Evolutionary conservation across 2,113 vertebrate species (phyloP).

Genomic region (Azemiops feae): DNA sequence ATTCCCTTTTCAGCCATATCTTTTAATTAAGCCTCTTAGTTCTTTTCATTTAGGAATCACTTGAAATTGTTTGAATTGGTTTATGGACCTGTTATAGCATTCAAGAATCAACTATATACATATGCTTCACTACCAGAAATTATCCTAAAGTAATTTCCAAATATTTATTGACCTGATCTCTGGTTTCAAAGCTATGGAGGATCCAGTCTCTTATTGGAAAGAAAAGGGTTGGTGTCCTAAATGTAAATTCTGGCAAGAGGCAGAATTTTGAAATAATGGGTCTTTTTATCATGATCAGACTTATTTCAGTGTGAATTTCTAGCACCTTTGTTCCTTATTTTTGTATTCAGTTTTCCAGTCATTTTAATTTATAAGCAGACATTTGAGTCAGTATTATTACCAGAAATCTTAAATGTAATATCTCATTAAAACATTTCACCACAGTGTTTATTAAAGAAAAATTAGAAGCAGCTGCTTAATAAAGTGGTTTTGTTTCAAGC

Average conservation of each 20-base stretch:
- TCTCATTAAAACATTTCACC: slow-evolving; percentile 14
- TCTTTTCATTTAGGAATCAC: background rate
- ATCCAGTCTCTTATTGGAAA: background rate
- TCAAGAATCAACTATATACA: background rate
- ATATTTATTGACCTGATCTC: background rate
- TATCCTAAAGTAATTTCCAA: background rate
- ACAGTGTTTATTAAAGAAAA: slow-evolving; percentile 14
- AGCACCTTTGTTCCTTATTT: background rate
- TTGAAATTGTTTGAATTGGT: background rate
- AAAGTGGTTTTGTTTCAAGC: background rate
- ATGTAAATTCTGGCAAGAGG: background rate
- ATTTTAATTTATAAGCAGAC: background rate
- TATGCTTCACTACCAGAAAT: background rate
- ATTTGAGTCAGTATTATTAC: slow-evolving; percentile 2
- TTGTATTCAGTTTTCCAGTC: background rate
- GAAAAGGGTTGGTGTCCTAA: background rate
- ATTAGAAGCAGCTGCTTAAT: slow-evolving; percentile 8
- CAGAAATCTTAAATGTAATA: background rate
- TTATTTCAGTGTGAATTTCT: background rate
- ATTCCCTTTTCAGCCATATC: background rate
- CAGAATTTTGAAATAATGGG: background rate
- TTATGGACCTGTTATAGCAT: background rate
- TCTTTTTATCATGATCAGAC: background rate
- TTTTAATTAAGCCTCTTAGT: background rate
- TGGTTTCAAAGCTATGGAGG: background rate